These are phyloP conservation scores for Octodonta nipae DNA, from an alignment of 2,888 invertebrate genomes.

Conservation along the genomic window DNA sequence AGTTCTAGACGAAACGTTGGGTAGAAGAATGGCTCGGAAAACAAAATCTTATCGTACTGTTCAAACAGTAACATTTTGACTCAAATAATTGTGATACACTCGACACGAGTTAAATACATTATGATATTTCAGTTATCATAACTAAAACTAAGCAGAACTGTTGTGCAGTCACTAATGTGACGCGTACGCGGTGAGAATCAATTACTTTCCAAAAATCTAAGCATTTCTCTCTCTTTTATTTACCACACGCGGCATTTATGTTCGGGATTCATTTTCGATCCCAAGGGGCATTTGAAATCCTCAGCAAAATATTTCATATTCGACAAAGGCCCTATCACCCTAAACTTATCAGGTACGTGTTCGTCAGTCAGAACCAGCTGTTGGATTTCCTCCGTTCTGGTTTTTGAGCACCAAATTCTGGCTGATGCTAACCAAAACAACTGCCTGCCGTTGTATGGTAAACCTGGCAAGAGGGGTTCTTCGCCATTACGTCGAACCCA, in stretches of 20 bases:
- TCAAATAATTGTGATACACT: too few relatives aligned
- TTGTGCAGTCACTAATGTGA: too few relatives aligned
- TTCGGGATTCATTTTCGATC: conserved; percentile 47
- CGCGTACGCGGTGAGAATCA: too few relatives aligned
- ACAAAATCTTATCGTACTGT: too few relatives aligned
- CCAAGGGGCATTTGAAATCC: conserved; percentile 47
- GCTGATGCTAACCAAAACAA: conserved; percentile 48
- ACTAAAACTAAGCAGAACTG: too few relatives aligned
- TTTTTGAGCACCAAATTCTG: conserved; percentile 46
- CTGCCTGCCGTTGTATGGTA: conserved; percentile 34
- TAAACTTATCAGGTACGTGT: conserved; percentile 39
- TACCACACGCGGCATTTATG: conserved; percentile 52
- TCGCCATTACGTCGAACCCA: conserved; percentile 29
- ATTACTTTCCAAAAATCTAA: too few relatives aligned
- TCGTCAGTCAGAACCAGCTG: conserved; percentile 31
- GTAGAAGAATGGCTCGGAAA: too few relatives aligned
- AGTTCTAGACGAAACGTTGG: too few relatives aligned
- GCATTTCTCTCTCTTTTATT: too few relatives aligned
- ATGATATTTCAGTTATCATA: too few relatives aligned
- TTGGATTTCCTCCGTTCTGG: conserved; percentile 29
- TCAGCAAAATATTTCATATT: conserved; percentile 48
- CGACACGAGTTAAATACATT: too few relatives aligned
- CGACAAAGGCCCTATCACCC: conserved; percentile 45
- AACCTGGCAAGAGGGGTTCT: conserved; percentile 27
- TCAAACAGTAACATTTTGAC: too few relatives aligned